phyloP scores from a whole-genome alignment of 1,140 invertebrate species.

The Lutraria rhynchaena region DNA sequence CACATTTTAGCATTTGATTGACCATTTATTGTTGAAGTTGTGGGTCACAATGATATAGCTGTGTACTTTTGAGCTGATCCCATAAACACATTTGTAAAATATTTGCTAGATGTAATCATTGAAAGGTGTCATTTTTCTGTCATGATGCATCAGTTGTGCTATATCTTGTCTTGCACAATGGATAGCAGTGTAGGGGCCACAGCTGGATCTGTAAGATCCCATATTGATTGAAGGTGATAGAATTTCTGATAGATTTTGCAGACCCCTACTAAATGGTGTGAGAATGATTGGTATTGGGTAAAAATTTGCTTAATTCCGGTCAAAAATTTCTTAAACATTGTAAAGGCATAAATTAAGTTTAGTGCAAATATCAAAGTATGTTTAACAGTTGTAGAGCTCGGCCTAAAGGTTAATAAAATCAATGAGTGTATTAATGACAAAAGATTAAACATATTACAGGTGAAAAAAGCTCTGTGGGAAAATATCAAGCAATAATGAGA shows the following conservation, averaged over 20 bases:
- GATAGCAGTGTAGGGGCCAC: neutral
- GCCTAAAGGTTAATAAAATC: slow-evolving; percentile 7
- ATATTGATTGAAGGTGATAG: slow-evolving; percentile 31
- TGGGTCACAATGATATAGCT: no score
- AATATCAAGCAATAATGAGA: neutral
- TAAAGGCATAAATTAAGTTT: no score
- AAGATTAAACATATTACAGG: neutral
- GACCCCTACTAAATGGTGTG: slow-evolving; percentile 21
- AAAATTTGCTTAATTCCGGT: no score
- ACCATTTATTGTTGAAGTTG: no score
- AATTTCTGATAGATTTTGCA: slow-evolving; percentile 50
- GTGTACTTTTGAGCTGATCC: no score
- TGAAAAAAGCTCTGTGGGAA: slow-evolving; percentile 13
- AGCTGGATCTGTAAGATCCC: neutral
- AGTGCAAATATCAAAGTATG: neutral
- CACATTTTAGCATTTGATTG: no score
- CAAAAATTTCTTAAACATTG: no score
- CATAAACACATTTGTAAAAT: no score
- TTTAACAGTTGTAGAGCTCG: neutral
- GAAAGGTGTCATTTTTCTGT: no score
- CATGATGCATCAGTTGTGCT: no score
- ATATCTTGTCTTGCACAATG: slow-evolving; percentile 13
- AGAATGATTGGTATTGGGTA: slow-evolving; percentile 14
- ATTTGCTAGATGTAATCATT: no score
- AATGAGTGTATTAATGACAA: slow-evolving; percentile 33